phyloP scores from a whole-genome alignment of 2,797 vertebrate genomes.

The Peromyscus nudipes region DNA sequence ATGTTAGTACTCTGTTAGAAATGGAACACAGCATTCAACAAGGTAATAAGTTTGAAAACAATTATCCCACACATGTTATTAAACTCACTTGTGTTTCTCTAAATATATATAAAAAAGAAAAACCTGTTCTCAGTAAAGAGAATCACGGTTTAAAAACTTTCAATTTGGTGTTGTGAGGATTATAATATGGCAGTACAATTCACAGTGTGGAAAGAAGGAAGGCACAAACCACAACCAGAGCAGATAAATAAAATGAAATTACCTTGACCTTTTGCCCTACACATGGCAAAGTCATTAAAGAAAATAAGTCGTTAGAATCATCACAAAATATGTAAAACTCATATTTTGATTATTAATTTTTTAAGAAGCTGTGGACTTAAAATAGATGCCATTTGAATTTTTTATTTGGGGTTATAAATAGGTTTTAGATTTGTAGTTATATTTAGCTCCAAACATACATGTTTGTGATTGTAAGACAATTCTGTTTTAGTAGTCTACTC shows the following conservation, averaged over 20 bases:
- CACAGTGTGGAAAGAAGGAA: neutral
- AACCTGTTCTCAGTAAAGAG: neutral
- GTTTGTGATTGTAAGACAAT: neutral
- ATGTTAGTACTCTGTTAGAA: neutral
- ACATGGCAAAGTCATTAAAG: neutral
- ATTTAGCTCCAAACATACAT: neutral
- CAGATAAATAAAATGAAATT: neutral
- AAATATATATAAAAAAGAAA: neutral
- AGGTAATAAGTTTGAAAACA: neutral
- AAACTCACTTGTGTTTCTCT: neutral
- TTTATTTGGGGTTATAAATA: neutral
- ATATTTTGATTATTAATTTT: neutral
- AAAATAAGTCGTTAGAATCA: neutral
- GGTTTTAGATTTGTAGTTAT: neutral
- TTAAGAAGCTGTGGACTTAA: neutral
- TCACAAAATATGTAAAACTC: neutral
- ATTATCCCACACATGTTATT: neutral
- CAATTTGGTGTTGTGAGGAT: neutral
- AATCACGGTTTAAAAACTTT: neutral
- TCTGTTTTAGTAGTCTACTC: neutral
- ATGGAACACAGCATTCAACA: neutral
- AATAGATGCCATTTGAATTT: neutral
- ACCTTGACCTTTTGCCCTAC: neutral
- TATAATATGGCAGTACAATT: neutral
- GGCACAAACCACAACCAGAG: neutral